These are phyloP conservation scores for Xanthorhoe spadicearia DNA, from an alignment of 2,888 invertebrate genomes.

Conservation along the genomic window DNA sequence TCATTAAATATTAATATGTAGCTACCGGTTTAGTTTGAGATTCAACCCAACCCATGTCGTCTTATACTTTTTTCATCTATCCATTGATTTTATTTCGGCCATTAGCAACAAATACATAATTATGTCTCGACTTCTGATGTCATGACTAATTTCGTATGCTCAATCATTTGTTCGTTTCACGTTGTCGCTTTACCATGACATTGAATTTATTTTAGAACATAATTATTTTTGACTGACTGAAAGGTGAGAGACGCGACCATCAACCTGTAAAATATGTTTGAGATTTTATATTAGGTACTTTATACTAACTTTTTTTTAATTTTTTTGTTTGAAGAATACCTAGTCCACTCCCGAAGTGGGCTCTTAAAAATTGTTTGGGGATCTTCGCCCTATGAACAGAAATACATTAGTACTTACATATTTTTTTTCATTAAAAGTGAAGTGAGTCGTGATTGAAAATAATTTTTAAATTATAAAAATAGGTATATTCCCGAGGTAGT, in stretches of 20 bases:
- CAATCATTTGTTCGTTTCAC: slow-evolving; percentile 25
- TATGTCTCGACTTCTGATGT: slow-evolving; percentile 35
- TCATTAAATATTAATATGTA: slow-evolving; percentile 39
- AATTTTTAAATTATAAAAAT: too few species aligned
- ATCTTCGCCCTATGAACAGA: too few species aligned
- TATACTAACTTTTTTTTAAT: too few species aligned
- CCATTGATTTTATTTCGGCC: slow-evolving; percentile 36
- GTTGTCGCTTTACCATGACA: slow-evolving; percentile 29
- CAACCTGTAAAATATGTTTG: slow-evolving; percentile 16
- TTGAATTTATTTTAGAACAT: slow-evolving; percentile 27
- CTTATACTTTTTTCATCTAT: slow-evolving; percentile 32
- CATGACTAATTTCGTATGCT: slow-evolving; percentile 33
- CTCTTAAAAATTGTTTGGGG: too few species aligned
- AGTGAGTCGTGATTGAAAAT: too few species aligned
- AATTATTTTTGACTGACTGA: slow-evolving; percentile 30
- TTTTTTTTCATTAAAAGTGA: too few species aligned
- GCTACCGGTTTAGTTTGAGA: slow-evolving; percentile 40
- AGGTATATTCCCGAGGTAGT: too few species aligned
- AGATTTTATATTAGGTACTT: too few species aligned
- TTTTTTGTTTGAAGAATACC: too few species aligned
- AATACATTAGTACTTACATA: too few species aligned
- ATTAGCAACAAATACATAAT: slow-evolving; percentile 36
- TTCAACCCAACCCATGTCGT: slow-evolving; percentile 39
- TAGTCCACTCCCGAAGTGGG: too few species aligned
- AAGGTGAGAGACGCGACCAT: slow-evolving; percentile 20